phyloP scores from a whole-genome alignment of 2,797 vertebrate genomes.

The Philypnodon macrostomus region DNA sequence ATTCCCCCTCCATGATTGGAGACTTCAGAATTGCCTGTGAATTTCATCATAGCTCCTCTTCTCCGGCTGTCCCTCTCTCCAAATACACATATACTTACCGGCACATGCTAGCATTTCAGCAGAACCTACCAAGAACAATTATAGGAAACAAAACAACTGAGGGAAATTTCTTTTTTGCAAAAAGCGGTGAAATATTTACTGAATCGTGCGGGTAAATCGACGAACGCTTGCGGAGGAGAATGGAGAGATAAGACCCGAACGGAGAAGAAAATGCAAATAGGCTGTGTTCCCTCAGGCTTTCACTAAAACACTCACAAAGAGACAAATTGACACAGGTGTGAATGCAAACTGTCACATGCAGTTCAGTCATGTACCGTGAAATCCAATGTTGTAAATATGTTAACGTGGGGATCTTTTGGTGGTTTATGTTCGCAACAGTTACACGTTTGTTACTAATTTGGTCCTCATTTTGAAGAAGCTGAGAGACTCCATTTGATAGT shows the following conservation, averaged over 20 bases:
- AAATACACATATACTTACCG: background rate
- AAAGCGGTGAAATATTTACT: constrained; percentile 28
- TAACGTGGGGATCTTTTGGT: no score
- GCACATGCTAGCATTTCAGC: background rate
- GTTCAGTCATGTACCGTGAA: no score
- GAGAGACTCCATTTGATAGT: no score
- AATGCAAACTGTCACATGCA: no score
- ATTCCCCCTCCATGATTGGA: constrained; percentile 39
- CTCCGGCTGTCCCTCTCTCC: constrained; percentile 51
- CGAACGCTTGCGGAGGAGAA: constrained; percentile 25
- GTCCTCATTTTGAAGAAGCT: no score
- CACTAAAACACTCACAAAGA: background rate
- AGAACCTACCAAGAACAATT: background rate
- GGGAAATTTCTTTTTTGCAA: constrained; percentile 36
- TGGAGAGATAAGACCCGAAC: constrained; percentile 14
- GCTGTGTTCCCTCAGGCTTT: constrained; percentile 1
- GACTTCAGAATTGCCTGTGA: constrained; percentile 65
- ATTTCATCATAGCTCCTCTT: constrained; percentile 71
- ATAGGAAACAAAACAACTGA: constrained; percentile 9
- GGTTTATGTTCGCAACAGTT: no score
- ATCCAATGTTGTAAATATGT: no score
- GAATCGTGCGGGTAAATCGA: constrained; percentile 38
- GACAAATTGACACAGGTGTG: no score
- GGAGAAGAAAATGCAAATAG: constrained; percentile 11
- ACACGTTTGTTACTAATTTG: no score